These are phyloP conservation scores for Neotragus pygmaeus DNA, from an alignment of 2,113 vertebrate genomes.

Conservation along the genomic window DNA sequence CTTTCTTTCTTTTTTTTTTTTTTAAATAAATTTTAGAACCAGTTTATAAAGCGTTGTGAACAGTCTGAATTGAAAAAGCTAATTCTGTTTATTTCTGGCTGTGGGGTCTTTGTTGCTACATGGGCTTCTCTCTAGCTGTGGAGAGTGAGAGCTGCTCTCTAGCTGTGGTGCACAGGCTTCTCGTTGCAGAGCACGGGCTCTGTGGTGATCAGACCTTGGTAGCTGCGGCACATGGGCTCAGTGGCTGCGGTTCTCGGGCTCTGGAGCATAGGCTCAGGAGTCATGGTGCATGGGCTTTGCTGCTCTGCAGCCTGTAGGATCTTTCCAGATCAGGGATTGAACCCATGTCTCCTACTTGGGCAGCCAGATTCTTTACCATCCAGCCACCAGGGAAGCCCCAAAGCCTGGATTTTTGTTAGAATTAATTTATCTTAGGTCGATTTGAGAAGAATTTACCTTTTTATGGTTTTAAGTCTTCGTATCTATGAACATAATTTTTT, in stretches of 20 bases:
- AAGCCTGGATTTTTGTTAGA: not conserved
- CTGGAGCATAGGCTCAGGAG: too few relatives aligned
- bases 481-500: not conserved
- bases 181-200: not conserved
- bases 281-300: rapidly evolving
- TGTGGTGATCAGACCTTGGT: not conserved
- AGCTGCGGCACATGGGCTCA: rapidly evolving
- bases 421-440: not conserved
- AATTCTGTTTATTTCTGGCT: not conserved
- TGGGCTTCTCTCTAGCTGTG: not conserved
- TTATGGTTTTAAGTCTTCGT: not conserved
- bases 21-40: not conserved
- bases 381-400: not conserved
- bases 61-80: not conserved
- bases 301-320: not conserved
- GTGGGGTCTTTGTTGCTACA: not conserved
- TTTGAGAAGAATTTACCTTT: not conserved
- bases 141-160: not conserved
- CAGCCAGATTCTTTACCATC: not conserved
- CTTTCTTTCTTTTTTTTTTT: too few relatives aligned
- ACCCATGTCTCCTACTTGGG: not conserved
- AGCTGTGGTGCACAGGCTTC: not conserved
- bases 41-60: not conserved
- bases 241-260: not conserved
- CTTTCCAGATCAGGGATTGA: not conserved